These are phyloP conservation scores for Melanotaenia trifasciata DNA, from an alignment of 2,797 vertebrate genomes.

Conservation along the genomic window DNA sequence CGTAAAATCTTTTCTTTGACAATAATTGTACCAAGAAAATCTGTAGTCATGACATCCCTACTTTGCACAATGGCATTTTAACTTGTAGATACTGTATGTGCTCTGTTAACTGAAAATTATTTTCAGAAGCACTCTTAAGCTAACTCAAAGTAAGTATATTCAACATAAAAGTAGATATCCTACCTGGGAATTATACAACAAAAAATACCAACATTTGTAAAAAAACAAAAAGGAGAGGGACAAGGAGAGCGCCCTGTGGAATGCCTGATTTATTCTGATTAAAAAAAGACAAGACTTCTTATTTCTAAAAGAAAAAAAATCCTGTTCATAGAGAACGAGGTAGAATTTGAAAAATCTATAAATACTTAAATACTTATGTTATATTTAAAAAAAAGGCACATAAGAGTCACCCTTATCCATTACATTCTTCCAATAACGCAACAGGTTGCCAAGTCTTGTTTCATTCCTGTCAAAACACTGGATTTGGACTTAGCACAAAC, in stretches of 20 bases:
- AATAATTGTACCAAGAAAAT: neutral
- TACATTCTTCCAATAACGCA: conserved; percentile 1
- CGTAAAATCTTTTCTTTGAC: neutral
- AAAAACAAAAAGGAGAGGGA: conserved; percentile 12
- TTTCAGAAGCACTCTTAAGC: neutral
- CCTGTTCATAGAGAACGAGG: neutral
- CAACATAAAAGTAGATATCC: neutral
- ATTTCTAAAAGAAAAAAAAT: neutral
- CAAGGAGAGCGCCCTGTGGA: conserved; percentile 15
- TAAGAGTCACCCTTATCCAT: conserved; percentile 4
- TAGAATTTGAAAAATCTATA: neutral
- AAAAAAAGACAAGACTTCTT: neutral
- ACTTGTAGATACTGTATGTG: neutral
- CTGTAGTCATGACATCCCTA: neutral
- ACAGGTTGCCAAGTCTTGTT: conserved; percentile 13
- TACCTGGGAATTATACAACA: neutral
- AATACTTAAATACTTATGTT: neutral
- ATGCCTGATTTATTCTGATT: neutral
- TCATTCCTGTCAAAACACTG: conserved; percentile 38
- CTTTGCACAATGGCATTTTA: neutral
- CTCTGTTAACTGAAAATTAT: neutral
- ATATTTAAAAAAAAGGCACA: neutral
- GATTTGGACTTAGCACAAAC: conserved; percentile 25
- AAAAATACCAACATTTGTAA: neutral
- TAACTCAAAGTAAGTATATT: neutral